Evolutionary conservation across 2,888 invertebrate genomes (phyloP), one percentile per base, ranked within the genome.

Genomic region (Ennomos fuscantarius): DNA sequence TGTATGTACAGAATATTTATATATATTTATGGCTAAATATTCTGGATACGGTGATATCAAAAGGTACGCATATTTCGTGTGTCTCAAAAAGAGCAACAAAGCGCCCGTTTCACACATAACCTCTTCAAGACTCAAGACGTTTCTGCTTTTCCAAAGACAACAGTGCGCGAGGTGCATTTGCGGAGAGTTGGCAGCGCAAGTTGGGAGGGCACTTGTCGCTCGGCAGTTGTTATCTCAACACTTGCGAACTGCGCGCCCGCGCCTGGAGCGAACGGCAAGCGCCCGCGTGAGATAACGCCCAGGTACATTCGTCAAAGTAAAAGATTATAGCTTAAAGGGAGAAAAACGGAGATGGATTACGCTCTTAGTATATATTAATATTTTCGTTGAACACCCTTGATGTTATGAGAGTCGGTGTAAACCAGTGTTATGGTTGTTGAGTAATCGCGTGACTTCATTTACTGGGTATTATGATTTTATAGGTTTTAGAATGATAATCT

Each of bases 211-310:
- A 70, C 84, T 84, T 81, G 84, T 84, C 84, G 74, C 75, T 69
- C 68, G 71, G 73, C 78, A 80, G 79, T 85, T 83, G 86, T 85
- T 86, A 86, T 86, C 85, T 82, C 76, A 78, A 79, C 81, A 79
- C 79, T 82, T 73, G 73, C 72, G 74, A 76, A 75, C 75, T 74
- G 75, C 69, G 72, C 68, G 67, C 64, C 69, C 61, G 53, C 62
- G 65, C 68, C 64, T 68, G 69, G 68, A 54, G 54, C 69, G 69
- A 73, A 60, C 45, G 34, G 55, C 49, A 60, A 55, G 58, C 50
- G 54, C 8, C 37, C 32, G 35, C 44, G 39, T 12, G 10, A 45
- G 41, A 34, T 32, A 55, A 31, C 41, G 12, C 36, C 53, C 40
- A 35, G 35, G 36, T 35, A 42, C 35, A 53, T 46, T 46, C 41